These are phyloP conservation scores for Mycogona germanica DNA, from an alignment of 2,888 invertebrate species.

Conservation along the genomic window DNA sequence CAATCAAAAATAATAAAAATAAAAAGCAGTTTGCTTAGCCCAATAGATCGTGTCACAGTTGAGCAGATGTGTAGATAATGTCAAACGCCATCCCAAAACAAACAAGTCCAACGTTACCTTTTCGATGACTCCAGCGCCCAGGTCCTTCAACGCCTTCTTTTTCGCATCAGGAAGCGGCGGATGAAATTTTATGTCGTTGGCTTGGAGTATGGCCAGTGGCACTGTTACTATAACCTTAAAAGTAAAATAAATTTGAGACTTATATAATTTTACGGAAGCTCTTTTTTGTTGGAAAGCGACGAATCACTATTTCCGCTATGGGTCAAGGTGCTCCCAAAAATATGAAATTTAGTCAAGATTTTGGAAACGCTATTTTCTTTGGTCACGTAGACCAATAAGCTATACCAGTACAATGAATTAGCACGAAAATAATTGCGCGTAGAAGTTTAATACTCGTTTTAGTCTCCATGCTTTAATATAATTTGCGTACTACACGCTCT, in stretches of 20 bases:
- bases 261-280: background rate
- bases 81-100: background rate
- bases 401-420: no score
- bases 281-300: no score
- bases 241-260: constrained; percentile 6
- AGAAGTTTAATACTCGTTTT: no score
- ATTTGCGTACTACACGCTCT: no score
- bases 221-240: constrained; percentile 37
- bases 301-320: no score
- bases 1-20: background rate
- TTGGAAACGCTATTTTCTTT: no score
- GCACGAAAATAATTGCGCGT: no score
- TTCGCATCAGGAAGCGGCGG: constrained; percentile 36
- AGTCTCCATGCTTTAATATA: no score
- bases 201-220: constrained; percentile 36
- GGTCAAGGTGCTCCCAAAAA: no score
- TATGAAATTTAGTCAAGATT: no score
- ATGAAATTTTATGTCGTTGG: constrained; percentile 30
- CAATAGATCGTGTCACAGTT: background rate
- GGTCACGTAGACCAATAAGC: no score
- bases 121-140: constrained; percentile 38
- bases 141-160: constrained; percentile 30
- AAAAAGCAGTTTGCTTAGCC: background rate
- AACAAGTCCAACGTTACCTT: constrained; percentile 30
- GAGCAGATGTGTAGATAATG: background rate